Conservation (phyloP, 2,888 invertebrate genomes). For the Leucoptera coffeella region DNA sequence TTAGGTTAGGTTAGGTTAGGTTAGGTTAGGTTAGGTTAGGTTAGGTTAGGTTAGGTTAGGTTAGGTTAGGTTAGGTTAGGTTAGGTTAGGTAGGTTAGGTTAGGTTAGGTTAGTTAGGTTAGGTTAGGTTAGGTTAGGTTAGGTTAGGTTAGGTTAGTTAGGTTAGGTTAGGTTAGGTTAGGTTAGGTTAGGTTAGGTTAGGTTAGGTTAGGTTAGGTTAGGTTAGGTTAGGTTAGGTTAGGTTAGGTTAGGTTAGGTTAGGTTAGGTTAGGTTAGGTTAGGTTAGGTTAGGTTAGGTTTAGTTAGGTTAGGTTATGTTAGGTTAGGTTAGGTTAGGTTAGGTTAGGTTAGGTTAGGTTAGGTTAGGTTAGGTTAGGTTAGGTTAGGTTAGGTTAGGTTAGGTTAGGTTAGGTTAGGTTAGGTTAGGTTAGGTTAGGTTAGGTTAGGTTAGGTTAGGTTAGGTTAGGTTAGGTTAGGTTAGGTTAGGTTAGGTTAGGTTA, state of each 20-base stretch:
- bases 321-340: constrained; percentile 4
- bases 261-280: constrained; percentile 5
- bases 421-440: constrained; percentile 3
- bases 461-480: constrained; percentile 5
- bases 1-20: constrained; percentile 7
- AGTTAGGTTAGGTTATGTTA: too few relatives aligned
- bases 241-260: constrained; percentile 4
- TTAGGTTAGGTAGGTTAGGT: too few relatives aligned
- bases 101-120: too few relatives aligned
- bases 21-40: constrained; percentile 7
- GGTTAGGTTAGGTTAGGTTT: constrained; percentile 5
- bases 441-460: constrained; percentile 4
- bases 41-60: constrained; percentile 5
- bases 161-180: constrained; percentile 5
- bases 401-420: constrained; percentile 6
- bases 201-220: constrained; percentile 4
- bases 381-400: constrained; percentile 6
- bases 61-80: constrained; percentile 5
- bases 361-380: constrained; percentile 6
- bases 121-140: constrained; percentile 5
- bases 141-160: constrained; percentile 5
- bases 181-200: constrained; percentile 4
- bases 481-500: constrained; percentile 5
- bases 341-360: constrained; percentile 6
- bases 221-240: constrained; percentile 4